Evolutionary conservation across 2,113 vertebrate genomes (phyloP), one percentile per base, ranked within the genome.

Genomic region (Siniperca chuatsi): DNA sequence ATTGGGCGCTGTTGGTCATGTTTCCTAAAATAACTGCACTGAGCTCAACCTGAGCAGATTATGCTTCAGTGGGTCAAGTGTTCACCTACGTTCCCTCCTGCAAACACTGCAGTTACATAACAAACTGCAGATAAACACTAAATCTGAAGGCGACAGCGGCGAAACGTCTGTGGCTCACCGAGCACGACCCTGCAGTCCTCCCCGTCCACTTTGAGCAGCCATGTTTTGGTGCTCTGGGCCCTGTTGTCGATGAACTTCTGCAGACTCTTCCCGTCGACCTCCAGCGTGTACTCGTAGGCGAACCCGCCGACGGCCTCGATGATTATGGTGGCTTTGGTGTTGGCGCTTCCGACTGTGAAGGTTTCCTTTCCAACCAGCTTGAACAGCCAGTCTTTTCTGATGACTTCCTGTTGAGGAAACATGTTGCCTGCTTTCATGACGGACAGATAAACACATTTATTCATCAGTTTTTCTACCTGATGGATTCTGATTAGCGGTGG

Each of bases 351-450:
- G 64, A 99, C 95, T 0, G 75, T 92, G 89, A 99, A 99, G 0
- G 96, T 97, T 82, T 99, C 98, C 93, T 96, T 98, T 67, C 98
- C 98, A 16, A 99, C 98, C 90, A 99, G 93, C 89, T 98, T 99
- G 93, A 99, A 99, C 98, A 99, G 97, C 98, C 98, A 99, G 82
- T 99, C 97, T 90, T 92, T 98, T 75, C 97, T 96, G 88, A 99
- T 87, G 76, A 96, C 92, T 91, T 99, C 98, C 98, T 99, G 94
- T 35, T 8, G 37, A 60, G 37, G 40, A 48, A 10, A 79, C 35
- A 20, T 1, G 29, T 0, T 3, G 3, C 4, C 50, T 21, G 50
- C 50, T 54, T 0, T 54, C 15, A 21, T 8, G 50, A 21, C 18
- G 18, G 50, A 54, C 52, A 21, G 20, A 54, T 2, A 8, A 69